Evolutionary conservation across 2,113 vertebrate species (phyloP).

Genomic region (Oreochromis aureus): DNA sequence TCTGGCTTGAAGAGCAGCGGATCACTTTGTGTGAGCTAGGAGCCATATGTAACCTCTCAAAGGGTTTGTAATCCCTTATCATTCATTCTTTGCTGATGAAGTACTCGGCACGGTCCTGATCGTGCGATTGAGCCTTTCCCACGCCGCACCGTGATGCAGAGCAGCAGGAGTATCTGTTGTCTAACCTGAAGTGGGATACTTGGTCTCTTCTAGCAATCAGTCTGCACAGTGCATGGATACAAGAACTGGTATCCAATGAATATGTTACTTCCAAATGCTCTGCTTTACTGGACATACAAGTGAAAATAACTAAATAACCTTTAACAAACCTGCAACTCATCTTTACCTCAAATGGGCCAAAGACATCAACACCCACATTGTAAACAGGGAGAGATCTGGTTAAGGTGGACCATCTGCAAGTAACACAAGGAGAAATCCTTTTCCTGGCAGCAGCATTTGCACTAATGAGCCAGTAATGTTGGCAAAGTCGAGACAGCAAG

Average conservation of each 20-base stretch:
- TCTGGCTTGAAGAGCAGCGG: neutral
- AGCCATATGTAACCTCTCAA: accelerated
- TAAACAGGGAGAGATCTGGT: neutral
- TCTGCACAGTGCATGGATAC: neutral
- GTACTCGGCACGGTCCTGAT: neutral
- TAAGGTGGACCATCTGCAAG: neutral
- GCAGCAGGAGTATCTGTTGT: neutral
- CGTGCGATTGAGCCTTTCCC: neutral
- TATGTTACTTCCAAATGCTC: accelerated
- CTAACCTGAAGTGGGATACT: neutral
- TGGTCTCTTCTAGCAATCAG: neutral
- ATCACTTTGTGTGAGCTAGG: neutral
- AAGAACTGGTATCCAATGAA: neutral
- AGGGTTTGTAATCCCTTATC: neutral
- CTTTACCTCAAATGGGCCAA: neutral
- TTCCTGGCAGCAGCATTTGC: neutral
- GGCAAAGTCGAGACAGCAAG: neutral
- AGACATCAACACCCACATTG: neutral
- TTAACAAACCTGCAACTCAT: neutral
- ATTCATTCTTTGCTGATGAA: neutral
- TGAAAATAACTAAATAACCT: neutral
- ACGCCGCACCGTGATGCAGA: neutral
- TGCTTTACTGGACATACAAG: neutral
- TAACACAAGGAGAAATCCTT: accelerated
- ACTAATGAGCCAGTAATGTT: neutral